Evolutionary conservation across 2,888 invertebrate genomes (phyloP).

Genomic region (Leptinotarsa tumamoca): DNA sequence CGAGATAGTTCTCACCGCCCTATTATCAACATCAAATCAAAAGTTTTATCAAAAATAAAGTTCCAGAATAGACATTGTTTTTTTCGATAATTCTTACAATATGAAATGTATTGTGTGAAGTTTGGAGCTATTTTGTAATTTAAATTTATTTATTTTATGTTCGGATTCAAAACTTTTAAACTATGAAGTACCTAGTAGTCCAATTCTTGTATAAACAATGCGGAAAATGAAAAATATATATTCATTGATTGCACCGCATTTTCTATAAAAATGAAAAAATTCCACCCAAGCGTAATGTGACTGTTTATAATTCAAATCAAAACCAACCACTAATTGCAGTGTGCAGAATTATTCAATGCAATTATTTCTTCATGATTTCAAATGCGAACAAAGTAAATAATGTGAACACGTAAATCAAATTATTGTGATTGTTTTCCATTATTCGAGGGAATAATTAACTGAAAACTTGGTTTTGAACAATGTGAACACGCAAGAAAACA

Average conservation of each 20-base stretch:
- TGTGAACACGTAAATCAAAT: slow-evolving; percentile 9
- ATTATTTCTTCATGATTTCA: slow-evolving; percentile 12
- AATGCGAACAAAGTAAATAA: neutral
- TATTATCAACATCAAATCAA: too few species aligned
- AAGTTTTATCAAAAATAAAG: too few species aligned
- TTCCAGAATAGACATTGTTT: too few species aligned
- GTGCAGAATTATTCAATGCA: slow-evolving; percentile 8
- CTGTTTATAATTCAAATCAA: neutral
- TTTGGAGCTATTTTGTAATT: too few species aligned
- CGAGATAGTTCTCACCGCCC: too few species aligned
- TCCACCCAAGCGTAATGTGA: neutral
- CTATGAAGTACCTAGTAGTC: too few species aligned
- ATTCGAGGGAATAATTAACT: neutral
- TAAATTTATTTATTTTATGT: too few species aligned
- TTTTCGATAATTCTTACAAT: too few species aligned
- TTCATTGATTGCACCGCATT: neutral
- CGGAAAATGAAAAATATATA: neutral
- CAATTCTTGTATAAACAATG: neutral
- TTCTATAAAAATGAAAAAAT: neutral
- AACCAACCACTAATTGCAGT: slow-evolving; percentile 8
- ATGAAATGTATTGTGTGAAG: too few species aligned
- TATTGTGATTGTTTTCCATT: slow-evolving; percentile 1
- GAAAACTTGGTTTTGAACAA: neutral
- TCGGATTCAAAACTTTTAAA: too few species aligned
- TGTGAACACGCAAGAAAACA: neutral